Conservation (phyloP, 2,888 invertebrate species). For the Tetropium fuscum region DNA sequence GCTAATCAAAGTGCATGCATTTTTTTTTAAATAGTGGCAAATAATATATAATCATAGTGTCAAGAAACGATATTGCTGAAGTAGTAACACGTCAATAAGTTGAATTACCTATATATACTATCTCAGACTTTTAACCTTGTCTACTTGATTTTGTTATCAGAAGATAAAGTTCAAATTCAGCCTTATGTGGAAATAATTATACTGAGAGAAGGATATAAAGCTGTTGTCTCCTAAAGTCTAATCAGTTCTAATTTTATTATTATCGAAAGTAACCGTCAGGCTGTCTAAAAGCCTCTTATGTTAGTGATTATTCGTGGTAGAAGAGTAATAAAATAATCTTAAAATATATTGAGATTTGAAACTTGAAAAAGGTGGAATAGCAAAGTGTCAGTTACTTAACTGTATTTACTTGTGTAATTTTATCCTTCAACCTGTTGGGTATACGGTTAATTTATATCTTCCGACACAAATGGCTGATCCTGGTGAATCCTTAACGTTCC, state of each 20-base stretch:
- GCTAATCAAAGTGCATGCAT: no score
- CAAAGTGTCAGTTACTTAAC: background rate
- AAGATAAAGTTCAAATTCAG: constrained; percentile 24
- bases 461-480: constrained; percentile 58
- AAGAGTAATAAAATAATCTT: background rate
- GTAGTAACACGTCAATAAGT: constrained; percentile 13
- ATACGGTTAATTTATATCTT: constrained; percentile 2
- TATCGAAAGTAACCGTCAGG: constrained; percentile 3
- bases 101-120: background rate
- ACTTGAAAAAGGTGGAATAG: background rate
- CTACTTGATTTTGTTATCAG: constrained; percentile 14
- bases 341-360: background rate
- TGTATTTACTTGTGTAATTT: background rate
- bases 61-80: no score
- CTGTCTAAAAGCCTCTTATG: background rate
- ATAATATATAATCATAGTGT: no score
- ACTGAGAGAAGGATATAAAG: constrained; percentile 18
- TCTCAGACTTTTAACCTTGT: constrained; percentile 24
- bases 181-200: constrained; percentile 18
- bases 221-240: constrained; percentile 7
- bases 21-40: no score
- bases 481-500: constrained; percentile 51
- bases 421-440: constrained; percentile 31
- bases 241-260: constrained; percentile 6
- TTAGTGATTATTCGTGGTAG: background rate